A percentile compares a stretch with the other conserved stretches of the same genome.
Evolutionary conservation across 64 coral and sea anemone species (phyloP).

Genomic region (Cladopsammia gracilis): DNA sequence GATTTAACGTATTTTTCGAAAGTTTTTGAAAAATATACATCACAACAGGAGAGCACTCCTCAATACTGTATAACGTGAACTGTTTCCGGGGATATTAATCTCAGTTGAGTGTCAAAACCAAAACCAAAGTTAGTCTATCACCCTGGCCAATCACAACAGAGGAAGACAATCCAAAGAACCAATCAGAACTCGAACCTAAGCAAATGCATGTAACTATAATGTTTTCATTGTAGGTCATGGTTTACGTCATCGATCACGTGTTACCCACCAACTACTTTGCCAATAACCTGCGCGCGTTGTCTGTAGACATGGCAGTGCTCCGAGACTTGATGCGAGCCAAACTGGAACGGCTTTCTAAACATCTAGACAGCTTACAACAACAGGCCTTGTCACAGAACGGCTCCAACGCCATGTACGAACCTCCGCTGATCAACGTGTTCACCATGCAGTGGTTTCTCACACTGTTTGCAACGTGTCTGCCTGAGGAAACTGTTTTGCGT

Average conservation of each 20-base stretch:
- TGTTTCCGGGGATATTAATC: too few species aligned
- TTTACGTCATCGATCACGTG: conserved; percentile 96
- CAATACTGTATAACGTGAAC: too few species aligned
- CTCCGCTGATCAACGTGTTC: conserved; percentile 96
- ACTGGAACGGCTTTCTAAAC: conserved; percentile 81
- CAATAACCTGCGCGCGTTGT: conserved; percentile 94
- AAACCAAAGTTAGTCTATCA: too few species aligned
- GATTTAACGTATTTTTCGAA: too few species aligned
- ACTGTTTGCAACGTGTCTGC: conserved; percentile 94
- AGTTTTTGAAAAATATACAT: too few species aligned
- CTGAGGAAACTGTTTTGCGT: conserved; percentile 93
- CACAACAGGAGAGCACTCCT: too few species aligned
- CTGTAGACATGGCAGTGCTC: conserved; percentile 97
- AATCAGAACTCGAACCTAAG: too few species aligned
- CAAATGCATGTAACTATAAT: too few species aligned
- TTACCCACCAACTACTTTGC: conserved; percentile 97
- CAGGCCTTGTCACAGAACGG: conserved; percentile 88
- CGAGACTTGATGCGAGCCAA: conserved; percentile 94
- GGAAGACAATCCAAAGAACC: too few species aligned
- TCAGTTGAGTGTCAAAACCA: too few species aligned
- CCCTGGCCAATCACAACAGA: too few species aligned
- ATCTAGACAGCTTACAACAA: conserved; percentile 85
- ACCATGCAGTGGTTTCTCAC: conserved; percentile 99
- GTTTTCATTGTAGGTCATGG: conserved; percentile 84
- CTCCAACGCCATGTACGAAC: conserved; percentile 85